Percentiles rank a stretch among this genome's conserved stretches.
These are phyloP conservation scores for Lithophane ornitopus DNA, from an alignment of 2,888 invertebrate genomes.

Conservation along the genomic window DNA sequence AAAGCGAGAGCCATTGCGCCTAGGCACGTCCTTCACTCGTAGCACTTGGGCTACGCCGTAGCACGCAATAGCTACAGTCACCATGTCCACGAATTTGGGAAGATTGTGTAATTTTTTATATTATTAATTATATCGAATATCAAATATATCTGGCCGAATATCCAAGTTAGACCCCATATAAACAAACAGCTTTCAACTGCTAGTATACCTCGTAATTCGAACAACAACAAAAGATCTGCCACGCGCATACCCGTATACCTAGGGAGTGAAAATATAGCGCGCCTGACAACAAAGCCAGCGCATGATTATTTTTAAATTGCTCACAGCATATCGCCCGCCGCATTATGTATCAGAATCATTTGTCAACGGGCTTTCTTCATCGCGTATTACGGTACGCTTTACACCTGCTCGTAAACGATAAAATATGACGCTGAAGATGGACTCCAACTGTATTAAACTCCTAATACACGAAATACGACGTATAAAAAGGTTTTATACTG, in stretches of 20 bases:
- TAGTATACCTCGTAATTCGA: constrained; percentile 30
- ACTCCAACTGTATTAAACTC: constrained; percentile 40
- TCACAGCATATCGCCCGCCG: constrained; percentile 57
- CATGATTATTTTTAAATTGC: constrained; percentile 64
- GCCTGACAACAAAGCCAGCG: constrained; percentile 48
- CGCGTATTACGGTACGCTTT: constrained; percentile 51
- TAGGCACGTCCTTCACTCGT: constrained; percentile 5
- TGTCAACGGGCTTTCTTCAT: constrained; percentile 60
- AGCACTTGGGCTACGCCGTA: constrained; percentile 41
- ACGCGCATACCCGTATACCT: constrained; percentile 10
- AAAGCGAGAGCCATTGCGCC: neutral
- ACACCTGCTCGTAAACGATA: constrained; percentile 65
- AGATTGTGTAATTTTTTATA: neutral
- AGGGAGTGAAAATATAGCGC: constrained; percentile 44
- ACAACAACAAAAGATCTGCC: constrained; percentile 51
- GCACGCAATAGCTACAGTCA: neutral
- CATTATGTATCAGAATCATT: constrained; percentile 61
- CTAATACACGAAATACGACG: constrained; percentile 29
- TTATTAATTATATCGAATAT: too few species aligned
- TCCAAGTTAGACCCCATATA: neutral
- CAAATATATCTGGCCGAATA: neutral
- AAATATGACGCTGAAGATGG: constrained; percentile 53
- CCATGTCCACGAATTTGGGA: neutral
- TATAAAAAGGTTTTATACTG: constrained; percentile 13
- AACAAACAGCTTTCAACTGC: constrained; percentile 19